These are phyloP conservation scores for Adelphocoris suturalis DNA, from an alignment of 2,888 invertebrate species.

Conservation along the genomic window DNA sequence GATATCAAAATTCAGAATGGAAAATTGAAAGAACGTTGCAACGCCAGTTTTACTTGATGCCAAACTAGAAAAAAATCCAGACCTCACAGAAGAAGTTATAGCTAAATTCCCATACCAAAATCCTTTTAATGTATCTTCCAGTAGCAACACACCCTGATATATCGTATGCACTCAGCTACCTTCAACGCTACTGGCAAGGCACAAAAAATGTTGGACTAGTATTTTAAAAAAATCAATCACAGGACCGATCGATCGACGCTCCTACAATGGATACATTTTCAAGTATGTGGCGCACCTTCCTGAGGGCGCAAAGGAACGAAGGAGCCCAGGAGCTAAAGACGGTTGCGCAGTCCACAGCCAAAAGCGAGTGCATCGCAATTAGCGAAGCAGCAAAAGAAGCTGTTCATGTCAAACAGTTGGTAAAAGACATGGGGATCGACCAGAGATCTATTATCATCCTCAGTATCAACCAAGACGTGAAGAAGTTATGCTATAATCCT, in stretches of 20 bases:
- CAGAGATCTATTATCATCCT: background rate
- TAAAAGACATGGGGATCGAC: background rate
- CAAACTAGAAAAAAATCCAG: background rate
- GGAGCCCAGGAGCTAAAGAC: too few relatives aligned
- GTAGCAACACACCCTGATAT: slow-evolving; percentile 64
- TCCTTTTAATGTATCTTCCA: slow-evolving; percentile 74
- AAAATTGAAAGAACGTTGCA: background rate
- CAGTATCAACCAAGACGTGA: background rate
- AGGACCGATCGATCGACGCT: background rate
- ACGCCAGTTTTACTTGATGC: background rate
- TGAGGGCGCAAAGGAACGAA: background rate
- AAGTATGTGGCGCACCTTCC: background rate
- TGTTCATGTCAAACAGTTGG: background rate
- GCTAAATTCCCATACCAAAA: background rate
- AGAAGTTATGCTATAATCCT: background rate
- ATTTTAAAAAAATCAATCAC: background rate
- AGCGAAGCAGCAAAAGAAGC: background rate
- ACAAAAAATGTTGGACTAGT: slow-evolving; percentile 64
- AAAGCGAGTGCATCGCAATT: background rate
- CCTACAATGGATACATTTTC: background rate
- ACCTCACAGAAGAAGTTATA: background rate
- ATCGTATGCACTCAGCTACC: slow-evolving; percentile 40
- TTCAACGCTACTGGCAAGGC: slow-evolving; percentile 72
- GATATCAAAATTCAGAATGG: background rate
- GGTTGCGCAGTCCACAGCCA: background rate